Conservation (phyloP, 2,113 vertebrate genomes). For the Coregonus clupeaformis region DNA sequence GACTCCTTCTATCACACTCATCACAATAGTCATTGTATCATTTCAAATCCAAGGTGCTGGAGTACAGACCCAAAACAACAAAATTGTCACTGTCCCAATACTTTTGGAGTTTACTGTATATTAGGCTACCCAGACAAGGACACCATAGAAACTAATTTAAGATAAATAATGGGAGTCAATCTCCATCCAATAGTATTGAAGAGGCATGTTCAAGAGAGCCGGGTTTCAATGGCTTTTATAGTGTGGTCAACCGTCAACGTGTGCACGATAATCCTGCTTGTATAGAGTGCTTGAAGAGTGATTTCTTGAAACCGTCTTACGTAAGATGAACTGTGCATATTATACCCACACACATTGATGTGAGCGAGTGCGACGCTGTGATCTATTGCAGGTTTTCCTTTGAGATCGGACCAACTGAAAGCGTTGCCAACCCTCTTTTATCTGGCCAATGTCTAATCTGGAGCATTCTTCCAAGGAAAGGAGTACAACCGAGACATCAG, state of each 20-base stretch:
- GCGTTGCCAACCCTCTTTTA: constrained; percentile 1
- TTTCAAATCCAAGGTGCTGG: neutral
- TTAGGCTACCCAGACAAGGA: too few relatives aligned
- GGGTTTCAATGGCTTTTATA: neutral
- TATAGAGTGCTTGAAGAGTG: neutral
- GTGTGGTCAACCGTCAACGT: neutral
- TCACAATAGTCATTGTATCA: neutral
- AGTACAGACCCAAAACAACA: neutral
- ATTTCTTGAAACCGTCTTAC: neutral
- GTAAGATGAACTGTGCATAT: neutral
- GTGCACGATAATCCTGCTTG: neutral
- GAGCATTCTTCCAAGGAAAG: neutral
- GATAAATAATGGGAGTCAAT: too few relatives aligned
- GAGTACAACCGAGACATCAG: neutral
- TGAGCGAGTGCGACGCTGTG: neutral
- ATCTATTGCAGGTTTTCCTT: neutral
- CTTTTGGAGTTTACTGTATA: too few relatives aligned
- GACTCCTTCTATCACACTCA: too few relatives aligned
- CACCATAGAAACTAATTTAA: too few relatives aligned
- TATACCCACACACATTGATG: neutral
- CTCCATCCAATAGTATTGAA: too few relatives aligned
- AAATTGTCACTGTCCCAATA: too few relatives aligned
- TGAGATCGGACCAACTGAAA: neutral
- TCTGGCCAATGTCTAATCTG: constrained; percentile 24
- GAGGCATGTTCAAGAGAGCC: too few relatives aligned